Percentiles rank a stretch among this genome's conserved stretches.
Conservation (phyloP, 2,797 vertebrate genomes). For the Tenualosa thibaudeaui region DNA sequence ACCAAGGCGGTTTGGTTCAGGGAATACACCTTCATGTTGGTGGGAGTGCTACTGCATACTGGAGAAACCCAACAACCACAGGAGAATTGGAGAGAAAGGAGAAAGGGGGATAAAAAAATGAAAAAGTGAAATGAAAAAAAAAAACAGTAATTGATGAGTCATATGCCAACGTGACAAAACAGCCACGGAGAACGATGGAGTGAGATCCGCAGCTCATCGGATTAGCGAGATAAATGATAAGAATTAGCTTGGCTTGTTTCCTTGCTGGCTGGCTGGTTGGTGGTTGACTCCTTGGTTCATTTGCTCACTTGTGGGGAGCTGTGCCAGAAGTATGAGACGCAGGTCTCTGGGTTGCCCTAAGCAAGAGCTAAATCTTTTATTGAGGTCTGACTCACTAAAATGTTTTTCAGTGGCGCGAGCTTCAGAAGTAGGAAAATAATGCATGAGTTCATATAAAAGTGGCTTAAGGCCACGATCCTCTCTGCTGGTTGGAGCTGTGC, state of each 20-base stretch:
- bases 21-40: slow-evolving; percentile 93
- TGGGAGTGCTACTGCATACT: slow-evolving; percentile 95
- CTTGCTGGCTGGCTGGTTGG: background rate
- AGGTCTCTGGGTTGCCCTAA: slow-evolving; percentile 47
- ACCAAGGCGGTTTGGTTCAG: slow-evolving; percentile 89
- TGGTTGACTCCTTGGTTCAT: background rate
- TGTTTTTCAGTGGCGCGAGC: slow-evolving; percentile 50
- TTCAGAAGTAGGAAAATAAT: slow-evolving; percentile 54
- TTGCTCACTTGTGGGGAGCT: background rate
- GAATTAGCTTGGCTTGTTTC: slow-evolving; percentile 38
- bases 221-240: slow-evolving; percentile 47
- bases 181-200: slow-evolving; percentile 31
- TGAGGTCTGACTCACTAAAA: slow-evolving; percentile 59
- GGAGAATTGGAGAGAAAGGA: background rate
- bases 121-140: background rate
- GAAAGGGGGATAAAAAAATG: background rate
- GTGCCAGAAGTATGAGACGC: slow-evolving; percentile 37
- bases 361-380: slow-evolving; percentile 59
- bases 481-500: background rate
- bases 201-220: slow-evolving; percentile 41
- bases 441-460: slow-evolving; percentile 57
- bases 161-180: slow-evolving; percentile 3
- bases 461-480: slow-evolving; percentile 46
- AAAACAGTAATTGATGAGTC: slow-evolving; percentile 25
- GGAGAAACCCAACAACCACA: slow-evolving; percentile 20